Conservation (phyloP, 1,140 invertebrate species). For the Drosophila persimilis region DNA sequence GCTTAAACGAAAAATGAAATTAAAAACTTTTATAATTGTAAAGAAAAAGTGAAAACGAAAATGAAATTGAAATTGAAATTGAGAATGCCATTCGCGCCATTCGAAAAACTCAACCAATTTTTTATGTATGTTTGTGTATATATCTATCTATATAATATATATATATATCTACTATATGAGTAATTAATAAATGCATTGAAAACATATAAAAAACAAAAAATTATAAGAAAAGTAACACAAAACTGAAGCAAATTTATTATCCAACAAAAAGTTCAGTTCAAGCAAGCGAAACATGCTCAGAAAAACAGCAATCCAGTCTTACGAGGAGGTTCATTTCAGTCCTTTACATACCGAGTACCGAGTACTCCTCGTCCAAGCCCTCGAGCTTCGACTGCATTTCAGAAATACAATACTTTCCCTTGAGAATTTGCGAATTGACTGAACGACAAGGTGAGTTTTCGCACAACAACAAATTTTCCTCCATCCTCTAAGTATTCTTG, state of each 20-base stretch:
- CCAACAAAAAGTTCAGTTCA: slow-evolving; percentile 45
- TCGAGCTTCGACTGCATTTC: slow-evolving; percentile 24
- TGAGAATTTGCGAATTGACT: slow-evolving; percentile 26
- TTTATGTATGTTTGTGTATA: slow-evolving; percentile 79
- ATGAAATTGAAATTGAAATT: slow-evolving; percentile 26
- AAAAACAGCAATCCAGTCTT: slow-evolving; percentile 21
- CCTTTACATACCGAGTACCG: not conserved
- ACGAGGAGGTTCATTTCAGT: no score
- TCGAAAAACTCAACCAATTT: slow-evolving; percentile 61
- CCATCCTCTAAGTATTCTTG: slow-evolving; percentile 34
- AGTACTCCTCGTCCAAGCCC: slow-evolving; percentile 11
- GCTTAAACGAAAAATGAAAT: slow-evolving; percentile 51
- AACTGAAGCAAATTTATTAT: slow-evolving; percentile 38
- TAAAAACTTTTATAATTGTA: slow-evolving; percentile 68
- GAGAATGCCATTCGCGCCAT: slow-evolving; percentile 37
- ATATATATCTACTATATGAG: slow-evolving; percentile 62
- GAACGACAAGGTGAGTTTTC: slow-evolving; percentile 68
- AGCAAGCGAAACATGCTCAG: slow-evolving; percentile 58
- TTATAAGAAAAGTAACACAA: slow-evolving; percentile 7
- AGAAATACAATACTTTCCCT: slow-evolving; percentile 33
- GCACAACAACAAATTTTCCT: slow-evolving; percentile 26
- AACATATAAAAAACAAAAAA: slow-evolving; percentile 37
- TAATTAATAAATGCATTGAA: slow-evolving; percentile 79
- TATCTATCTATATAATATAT: slow-evolving; percentile 61
- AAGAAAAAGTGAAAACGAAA: slow-evolving; percentile 33